Evolutionary conservation across 2,113 vertebrate species (phyloP).

Genomic region (Pelecanus crispus): DNA sequence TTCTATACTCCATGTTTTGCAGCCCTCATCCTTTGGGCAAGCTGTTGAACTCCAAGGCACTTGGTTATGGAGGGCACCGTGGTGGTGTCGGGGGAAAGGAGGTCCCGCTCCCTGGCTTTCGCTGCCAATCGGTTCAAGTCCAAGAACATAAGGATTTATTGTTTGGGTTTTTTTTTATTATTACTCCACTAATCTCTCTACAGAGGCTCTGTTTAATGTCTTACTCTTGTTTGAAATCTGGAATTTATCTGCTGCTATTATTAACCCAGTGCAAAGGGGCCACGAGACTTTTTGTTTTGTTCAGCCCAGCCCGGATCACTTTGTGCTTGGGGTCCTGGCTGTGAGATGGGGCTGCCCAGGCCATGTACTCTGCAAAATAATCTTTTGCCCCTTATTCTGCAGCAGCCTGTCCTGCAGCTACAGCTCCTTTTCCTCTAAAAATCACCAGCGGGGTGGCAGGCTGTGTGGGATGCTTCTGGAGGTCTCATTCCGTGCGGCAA

Average conservation of each 20-base stretch:
- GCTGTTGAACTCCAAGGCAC: neutral
- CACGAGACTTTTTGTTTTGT: neutral
- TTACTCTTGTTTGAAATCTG: conserved; percentile 37
- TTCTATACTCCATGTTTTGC: neutral
- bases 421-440: neutral
- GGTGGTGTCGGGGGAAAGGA: neutral
- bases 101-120: neutral
- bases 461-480: neutral
- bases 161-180: neutral
- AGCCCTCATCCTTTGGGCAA: neutral
- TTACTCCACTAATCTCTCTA: neutral
- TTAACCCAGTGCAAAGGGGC: neutral
- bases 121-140: neutral
- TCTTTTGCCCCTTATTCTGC: neutral
- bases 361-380: neutral
- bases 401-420: neutral
- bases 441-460: neutral
- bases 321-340: neutral
- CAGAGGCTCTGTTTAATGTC: conserved; percentile 25
- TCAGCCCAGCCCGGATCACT: neutral
- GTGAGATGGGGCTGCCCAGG: neutral
- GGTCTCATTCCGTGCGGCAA: neutral
- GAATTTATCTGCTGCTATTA: conserved; percentile 35
- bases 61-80: neutral
- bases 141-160: conserved; percentile 5